Conservation (phyloP, 2,797 vertebrate genomes). For the Loriculus beryllinus region DNA sequence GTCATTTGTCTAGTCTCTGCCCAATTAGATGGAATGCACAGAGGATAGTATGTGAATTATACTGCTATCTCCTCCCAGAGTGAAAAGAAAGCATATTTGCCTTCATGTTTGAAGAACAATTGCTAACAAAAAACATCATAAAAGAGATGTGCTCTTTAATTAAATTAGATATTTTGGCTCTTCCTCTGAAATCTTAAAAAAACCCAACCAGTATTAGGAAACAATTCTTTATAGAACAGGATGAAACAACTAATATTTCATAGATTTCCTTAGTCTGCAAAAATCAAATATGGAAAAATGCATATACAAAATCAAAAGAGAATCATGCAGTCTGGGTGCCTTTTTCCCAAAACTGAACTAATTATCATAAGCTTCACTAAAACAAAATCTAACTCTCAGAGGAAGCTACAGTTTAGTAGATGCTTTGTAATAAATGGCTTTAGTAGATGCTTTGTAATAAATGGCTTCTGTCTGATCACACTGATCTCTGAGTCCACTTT, state of each 20-base stretch:
- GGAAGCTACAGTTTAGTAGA: fast-evolving
- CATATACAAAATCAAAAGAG: background rate
- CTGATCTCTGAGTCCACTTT: no score
- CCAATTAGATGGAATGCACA: background rate
- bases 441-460: no score
- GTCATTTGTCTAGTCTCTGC: background rate
- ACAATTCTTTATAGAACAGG: background rate
- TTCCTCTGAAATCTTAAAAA: background rate
- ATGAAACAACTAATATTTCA: background rate
- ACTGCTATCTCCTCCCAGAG: background rate
- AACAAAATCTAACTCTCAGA: background rate
- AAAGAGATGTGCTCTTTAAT: background rate
- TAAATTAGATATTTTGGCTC: background rate
- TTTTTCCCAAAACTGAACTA: background rate
- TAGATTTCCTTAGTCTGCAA: background rate
- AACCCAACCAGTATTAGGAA: background rate
- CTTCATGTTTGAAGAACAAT: background rate
- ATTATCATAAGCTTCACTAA: background rate
- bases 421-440: no score
- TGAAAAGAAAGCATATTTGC: background rate
- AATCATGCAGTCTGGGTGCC: background rate
- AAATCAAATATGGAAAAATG: background rate
- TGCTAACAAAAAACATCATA: background rate
- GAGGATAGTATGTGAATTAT: background rate
- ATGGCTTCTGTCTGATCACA: no score